phyloP scores from a whole-genome alignment of 2,797 vertebrate species.

The Cyclura pinguis region DNA sequence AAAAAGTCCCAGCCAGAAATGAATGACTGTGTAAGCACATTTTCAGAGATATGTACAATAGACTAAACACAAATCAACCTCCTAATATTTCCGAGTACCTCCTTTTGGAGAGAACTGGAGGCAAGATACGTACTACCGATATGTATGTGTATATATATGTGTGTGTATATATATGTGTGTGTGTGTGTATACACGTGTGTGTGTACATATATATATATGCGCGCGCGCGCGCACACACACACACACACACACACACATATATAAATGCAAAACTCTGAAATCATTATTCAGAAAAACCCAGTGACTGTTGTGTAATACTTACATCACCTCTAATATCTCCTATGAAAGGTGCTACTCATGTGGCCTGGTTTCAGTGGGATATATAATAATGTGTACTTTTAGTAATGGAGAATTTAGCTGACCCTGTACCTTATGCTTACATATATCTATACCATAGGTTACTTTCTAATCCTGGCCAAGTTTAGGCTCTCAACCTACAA shows the following conservation, averaged over 20 bases:
- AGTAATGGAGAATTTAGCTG: not conserved
- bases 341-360: not conserved
- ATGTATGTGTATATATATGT: not conserved
- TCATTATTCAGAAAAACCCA: not conserved
- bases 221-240: too few relatives aligned
- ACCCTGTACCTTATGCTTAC: not conserved
- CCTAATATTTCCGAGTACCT: slow-evolving; percentile 25
- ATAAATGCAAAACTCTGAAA: not conserved
- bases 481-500: not conserved
- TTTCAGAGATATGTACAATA: slow-evolving; percentile 22
- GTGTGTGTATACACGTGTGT: too few relatives aligned
- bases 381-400: not conserved
- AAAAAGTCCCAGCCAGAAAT: slow-evolving; percentile 49
- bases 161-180: too few relatives aligned
- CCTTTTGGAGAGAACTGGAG: slow-evolving; percentile 44
- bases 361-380: not conserved
- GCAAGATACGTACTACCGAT: not conserved
- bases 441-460: not conserved
- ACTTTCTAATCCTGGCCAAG: not conserved
- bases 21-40: slow-evolving; percentile 37
- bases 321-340: not conserved
- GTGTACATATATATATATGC: too few relatives aligned
- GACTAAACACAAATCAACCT: slow-evolving; percentile 57
- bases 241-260: too few relatives aligned
- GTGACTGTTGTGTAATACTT: not conserved